These are phyloP conservation scores for Gortyna flavago DNA, from an alignment of 2,888 invertebrate genomes.

Conservation along the genomic window DNA sequence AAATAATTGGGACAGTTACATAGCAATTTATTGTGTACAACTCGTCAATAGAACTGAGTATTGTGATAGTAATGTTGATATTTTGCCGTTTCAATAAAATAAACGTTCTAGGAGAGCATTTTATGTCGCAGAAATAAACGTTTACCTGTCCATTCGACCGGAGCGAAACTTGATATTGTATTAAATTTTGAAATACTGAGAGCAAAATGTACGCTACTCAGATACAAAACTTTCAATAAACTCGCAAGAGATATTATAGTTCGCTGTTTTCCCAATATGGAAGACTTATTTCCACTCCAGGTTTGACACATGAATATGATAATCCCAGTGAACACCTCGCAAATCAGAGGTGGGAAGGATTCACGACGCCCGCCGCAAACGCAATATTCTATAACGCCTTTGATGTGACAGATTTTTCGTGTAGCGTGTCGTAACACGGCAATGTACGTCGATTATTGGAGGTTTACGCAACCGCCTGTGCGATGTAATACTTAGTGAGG, in stretches of 20 bases:
- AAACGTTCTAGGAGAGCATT: slow-evolving; percentile 32
- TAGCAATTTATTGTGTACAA: not conserved
- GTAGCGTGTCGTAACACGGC: slow-evolving; percentile 63
- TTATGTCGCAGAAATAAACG: slow-evolving; percentile 65
- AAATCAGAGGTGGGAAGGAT: slow-evolving; percentile 69
- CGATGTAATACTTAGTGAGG: slow-evolving; percentile 38
- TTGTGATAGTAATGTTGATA: slow-evolving; percentile 21
- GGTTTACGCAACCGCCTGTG: slow-evolving; percentile 69
- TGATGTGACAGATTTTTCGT: slow-evolving; percentile 70
- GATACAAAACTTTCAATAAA: slow-evolving; percentile 46
- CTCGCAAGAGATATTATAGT: slow-evolving; percentile 48
- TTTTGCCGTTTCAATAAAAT: slow-evolving; percentile 38
- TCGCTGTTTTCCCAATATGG: slow-evolving; percentile 65
- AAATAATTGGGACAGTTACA: not conserved
- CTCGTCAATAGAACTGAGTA: slow-evolving; percentile 18
- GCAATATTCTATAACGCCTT: slow-evolving; percentile 69
- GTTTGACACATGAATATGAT: slow-evolving; percentile 74
- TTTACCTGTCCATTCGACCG: slow-evolving; percentile 63
- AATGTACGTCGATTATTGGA: slow-evolving; percentile 69
- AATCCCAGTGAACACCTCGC: slow-evolving; percentile 70
- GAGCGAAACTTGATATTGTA: slow-evolving; percentile 49
- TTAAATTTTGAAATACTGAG: slow-evolving; percentile 55
- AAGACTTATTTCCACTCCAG: slow-evolving; percentile 63
- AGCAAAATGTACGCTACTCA: slow-evolving; percentile 32
- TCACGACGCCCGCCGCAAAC: slow-evolving; percentile 66